phyloP scores from a whole-genome alignment of 2,797 vertebrate species.

The Gallirallus australis region DNA sequence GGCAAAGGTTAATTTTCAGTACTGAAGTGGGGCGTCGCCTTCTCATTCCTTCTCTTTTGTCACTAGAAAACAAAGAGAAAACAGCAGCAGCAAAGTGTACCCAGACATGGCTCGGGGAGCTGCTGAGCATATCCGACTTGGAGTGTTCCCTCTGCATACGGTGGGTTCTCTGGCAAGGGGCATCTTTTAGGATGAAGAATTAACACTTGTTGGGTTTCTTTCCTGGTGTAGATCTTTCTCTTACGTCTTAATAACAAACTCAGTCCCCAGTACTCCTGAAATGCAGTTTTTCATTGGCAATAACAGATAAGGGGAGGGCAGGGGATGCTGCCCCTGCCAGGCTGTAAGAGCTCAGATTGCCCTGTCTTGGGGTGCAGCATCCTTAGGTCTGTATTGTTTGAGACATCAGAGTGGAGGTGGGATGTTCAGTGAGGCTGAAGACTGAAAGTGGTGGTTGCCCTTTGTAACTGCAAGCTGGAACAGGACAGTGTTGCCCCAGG shows the following conservation, averaged over 20 bases:
- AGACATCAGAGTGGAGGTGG: not conserved
- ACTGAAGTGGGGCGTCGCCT: not conserved
- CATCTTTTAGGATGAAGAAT: not conserved
- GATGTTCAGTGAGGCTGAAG: not conserved
- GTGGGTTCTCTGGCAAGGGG: slow-evolving; percentile 69
- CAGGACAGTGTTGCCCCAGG: not conserved
- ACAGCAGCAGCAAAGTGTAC: not conserved
- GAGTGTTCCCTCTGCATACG: slow-evolving; percentile 94
- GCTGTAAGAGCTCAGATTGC: not conserved
- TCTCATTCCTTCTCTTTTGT: not conserved
- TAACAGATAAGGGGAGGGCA: not conserved
- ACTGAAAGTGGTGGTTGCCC: not conserved
- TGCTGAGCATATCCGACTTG: slow-evolving; percentile 86
- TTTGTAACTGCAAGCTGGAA: not conserved
- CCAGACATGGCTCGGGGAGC: not conserved
- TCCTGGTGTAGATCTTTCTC: not conserved
- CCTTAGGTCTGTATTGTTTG: not conserved
- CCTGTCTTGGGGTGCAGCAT: not conserved
- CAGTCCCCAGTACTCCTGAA: not conserved
- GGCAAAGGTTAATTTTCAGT: not conserved
- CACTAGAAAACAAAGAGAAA: not conserved
- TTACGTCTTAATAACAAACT: not conserved
- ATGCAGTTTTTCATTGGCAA: not conserved
- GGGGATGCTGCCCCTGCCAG: not conserved
- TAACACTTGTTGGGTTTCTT: not conserved